phyloP scores from a whole-genome alignment of 2,113 vertebrate species.

The Rhodinocichla rosea region DNA sequence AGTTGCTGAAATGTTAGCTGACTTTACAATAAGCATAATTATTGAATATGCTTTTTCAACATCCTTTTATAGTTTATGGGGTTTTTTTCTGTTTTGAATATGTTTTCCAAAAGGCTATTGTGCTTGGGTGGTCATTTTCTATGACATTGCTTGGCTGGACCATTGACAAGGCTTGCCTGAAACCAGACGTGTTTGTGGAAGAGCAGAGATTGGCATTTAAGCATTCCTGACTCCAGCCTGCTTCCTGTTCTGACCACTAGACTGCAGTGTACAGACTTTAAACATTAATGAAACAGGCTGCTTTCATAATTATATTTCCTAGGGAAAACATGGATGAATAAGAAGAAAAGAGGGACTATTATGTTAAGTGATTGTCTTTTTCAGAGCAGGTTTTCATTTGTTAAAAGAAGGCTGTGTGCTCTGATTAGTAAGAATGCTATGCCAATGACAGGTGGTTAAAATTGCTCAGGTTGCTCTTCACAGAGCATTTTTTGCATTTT shows the following conservation, averaged over 20 bases:
- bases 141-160: constrained; percentile 20
- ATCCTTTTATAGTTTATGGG: constrained; percentile 3
- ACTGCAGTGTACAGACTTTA: constrained; percentile 19
- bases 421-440: background rate
- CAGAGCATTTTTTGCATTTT: no score
- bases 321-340: background rate
- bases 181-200: background rate
- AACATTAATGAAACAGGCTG: background rate
- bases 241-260: constrained; percentile 44
- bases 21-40: background rate
- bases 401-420: background rate
- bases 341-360: background rate
- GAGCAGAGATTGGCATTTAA: background rate
- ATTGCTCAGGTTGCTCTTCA: background rate
- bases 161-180: background rate
- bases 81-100: background rate
- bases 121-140: constrained; percentile 38
- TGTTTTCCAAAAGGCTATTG: constrained; percentile 9
- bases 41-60: background rate
- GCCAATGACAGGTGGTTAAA: background rate
- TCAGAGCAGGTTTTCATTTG: background rate
- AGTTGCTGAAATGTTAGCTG: background rate
- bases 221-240: background rate
- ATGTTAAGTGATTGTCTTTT: background rate
- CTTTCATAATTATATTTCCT: background rate